Evolutionary conservation across 2,113 vertebrate species (phyloP).

Genomic region (Gobiocypris rarus): DNA sequence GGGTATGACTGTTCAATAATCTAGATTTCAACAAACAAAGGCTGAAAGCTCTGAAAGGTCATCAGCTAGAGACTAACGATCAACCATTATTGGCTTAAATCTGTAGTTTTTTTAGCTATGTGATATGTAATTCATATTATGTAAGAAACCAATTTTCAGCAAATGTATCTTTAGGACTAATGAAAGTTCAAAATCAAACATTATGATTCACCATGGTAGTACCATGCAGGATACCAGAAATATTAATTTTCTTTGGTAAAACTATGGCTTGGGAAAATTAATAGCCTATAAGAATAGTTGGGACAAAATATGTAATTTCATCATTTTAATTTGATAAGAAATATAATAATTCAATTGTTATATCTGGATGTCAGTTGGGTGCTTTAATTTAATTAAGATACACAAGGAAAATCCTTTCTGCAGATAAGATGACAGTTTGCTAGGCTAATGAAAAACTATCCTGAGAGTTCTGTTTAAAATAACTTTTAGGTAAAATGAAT

Average conservation of each 20-base stretch:
- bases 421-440: conserved; percentile 8
- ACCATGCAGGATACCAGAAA: not conserved
- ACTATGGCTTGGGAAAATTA: no score
- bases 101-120: not conserved
- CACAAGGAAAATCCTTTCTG: not conserved
- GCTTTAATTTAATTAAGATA: conserved; percentile 37
- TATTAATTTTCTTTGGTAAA: no score
- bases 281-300: no score
- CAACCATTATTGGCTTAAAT: not conserved
- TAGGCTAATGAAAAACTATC: not conserved
- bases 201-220: not conserved
- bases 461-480: not conserved
- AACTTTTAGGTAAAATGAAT: not conserved
- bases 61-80: not conserved
- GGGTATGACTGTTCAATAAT: not conserved
- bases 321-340: not conserved
- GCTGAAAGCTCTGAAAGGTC: not conserved
- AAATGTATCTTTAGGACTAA: not conserved
- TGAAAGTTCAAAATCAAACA: not conserved
- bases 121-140: not conserved
- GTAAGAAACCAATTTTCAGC: not conserved
- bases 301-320: no score
- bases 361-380: conserved; percentile 30
- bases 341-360: conserved; percentile 36
- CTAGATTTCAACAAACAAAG: not conserved